A percentile compares a stretch with the other conserved stretches of the same genome.
Evolutionary conservation across 2,888 invertebrate genomes (phyloP).

Genomic region (Mycogona germanica): DNA sequence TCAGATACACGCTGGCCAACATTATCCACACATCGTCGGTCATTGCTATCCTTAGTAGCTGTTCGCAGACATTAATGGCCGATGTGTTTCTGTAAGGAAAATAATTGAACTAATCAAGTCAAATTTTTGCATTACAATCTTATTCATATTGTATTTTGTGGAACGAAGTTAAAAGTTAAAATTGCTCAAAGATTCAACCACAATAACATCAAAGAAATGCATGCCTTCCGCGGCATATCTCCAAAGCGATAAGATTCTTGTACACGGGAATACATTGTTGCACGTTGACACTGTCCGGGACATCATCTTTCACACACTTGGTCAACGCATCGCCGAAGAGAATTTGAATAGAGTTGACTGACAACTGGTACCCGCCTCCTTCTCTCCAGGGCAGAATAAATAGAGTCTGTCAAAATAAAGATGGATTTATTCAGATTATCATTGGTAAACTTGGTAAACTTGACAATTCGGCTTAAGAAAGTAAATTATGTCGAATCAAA

Average conservation of each 20-base stretch:
- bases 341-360: neutral
- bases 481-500: neutral
- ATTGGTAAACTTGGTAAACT: neutral
- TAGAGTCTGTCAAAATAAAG: conserved; percentile 1
- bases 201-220: neutral
- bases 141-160: too few species aligned
- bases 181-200: neutral
- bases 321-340: conserved; percentile 9
- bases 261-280: conserved; percentile 14
- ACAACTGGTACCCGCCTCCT: neutral
- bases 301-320: conserved; percentile 6
- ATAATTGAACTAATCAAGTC: too few species aligned
- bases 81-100: conserved; percentile 4
- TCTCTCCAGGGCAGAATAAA: conserved; percentile 15
- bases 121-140: too few species aligned
- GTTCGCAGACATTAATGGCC: conserved; percentile 11
- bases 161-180: neutral
- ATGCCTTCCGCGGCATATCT: conserved; percentile 9
- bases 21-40: conserved; percentile 17
- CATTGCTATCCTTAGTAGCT: conserved; percentile 4
- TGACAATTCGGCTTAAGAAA: neutral
- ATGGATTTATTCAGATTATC: neutral
- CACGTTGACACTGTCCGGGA: conserved; percentile 5
- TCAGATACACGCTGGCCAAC: conserved; percentile 2
- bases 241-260: conserved; percentile 16